Percentiles rank a stretch among this genome's conserved stretches.
Evolutionary conservation across 2,888 invertebrate species (phyloP).

Genomic region (Netelia virgata): DNA sequence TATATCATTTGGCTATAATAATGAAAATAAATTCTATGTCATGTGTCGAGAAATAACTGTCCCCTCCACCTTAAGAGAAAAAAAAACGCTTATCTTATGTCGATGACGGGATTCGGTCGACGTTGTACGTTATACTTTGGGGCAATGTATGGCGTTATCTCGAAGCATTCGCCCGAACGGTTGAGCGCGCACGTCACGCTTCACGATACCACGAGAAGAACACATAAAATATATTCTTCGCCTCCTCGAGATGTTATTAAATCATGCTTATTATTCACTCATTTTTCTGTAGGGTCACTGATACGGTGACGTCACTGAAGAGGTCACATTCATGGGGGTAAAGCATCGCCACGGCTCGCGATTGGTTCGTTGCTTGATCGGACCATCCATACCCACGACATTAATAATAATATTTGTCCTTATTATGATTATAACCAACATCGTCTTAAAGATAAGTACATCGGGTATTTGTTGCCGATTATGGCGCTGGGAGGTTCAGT

Average conservation of each 20-base stretch:
- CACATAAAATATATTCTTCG: conserved; percentile 37
- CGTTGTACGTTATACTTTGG: conserved; percentile 70
- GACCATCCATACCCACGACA: conserved; percentile 77
- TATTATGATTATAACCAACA: conserved; percentile 54
- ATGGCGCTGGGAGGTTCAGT: conserved; percentile 36
- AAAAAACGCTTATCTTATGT: conserved; percentile 40
- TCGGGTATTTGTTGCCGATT: conserved; percentile 30
- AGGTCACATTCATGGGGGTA: conserved; percentile 82
- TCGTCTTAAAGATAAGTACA: conserved; percentile 9
- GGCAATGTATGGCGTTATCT: conserved; percentile 49
- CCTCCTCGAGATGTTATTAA: conserved; percentile 70
- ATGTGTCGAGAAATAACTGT: background rate
- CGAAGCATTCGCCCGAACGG: conserved; percentile 63
- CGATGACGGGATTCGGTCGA: conserved; percentile 52
- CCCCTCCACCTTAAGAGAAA: background rate
- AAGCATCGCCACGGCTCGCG: conserved; percentile 75
- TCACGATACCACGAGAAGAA: conserved; percentile 65
- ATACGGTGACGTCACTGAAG: conserved; percentile 74
- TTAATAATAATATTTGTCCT: conserved; percentile 71
- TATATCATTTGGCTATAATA: background rate
- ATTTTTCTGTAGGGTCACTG: conserved; percentile 76
- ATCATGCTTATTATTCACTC: conserved; percentile 74
- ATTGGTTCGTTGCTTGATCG: conserved; percentile 80
- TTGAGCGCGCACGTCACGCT: conserved; percentile 74
- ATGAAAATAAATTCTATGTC: background rate